Conservation (phyloP, 2,888 invertebrate species). For the Xestia rhomboidea region DNA sequence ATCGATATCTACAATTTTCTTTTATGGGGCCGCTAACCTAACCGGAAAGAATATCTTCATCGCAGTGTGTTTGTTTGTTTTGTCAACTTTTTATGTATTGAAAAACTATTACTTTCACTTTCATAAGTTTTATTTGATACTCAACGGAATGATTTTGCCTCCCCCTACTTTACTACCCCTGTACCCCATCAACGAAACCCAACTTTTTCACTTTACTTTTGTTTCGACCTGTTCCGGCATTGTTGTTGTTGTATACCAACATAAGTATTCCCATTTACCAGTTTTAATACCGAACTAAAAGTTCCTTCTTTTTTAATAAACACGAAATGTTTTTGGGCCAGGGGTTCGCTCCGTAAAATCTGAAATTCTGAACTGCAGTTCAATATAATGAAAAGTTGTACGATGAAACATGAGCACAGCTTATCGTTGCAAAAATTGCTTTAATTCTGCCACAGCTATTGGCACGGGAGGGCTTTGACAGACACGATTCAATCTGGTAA, state of each 20-base stretch:
- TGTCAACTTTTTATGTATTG: conserved; percentile 49
- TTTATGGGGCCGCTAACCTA: conserved; percentile 13
- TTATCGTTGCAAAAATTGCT: conserved; percentile 41
- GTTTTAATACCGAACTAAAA: conserved; percentile 34
- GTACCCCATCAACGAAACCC: conserved; percentile 31
- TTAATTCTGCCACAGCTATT: conserved; percentile 74
- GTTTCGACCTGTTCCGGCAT: conserved; percentile 39
- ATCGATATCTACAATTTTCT: conserved; percentile 33
- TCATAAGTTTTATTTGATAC: conserved; percentile 55
- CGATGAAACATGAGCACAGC: not conserved
- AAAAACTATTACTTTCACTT: conserved; percentile 55
- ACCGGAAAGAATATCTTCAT: conserved; percentile 11
- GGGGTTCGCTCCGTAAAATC: not conserved
- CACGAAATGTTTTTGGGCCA: conserved; percentile 10
- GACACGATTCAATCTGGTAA: conserved; percentile 89
- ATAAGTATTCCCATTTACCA: conserved; percentile 36
- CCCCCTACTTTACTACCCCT: conserved; percentile 11
- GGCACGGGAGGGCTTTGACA: conserved; percentile 83
- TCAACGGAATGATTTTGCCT: conserved; percentile 43
- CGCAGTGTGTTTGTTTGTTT: conserved; percentile 22
- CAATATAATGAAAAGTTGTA: not conserved
- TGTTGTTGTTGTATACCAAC: conserved; percentile 46
- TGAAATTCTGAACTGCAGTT: conserved; percentile 17
- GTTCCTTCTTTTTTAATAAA: conserved; percentile 39
- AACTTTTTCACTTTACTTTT: conserved; percentile 55